These are phyloP conservation scores for Rhinogobio ventralis DNA, from an alignment of 2,797 vertebrate species.

Conservation along the genomic window DNA sequence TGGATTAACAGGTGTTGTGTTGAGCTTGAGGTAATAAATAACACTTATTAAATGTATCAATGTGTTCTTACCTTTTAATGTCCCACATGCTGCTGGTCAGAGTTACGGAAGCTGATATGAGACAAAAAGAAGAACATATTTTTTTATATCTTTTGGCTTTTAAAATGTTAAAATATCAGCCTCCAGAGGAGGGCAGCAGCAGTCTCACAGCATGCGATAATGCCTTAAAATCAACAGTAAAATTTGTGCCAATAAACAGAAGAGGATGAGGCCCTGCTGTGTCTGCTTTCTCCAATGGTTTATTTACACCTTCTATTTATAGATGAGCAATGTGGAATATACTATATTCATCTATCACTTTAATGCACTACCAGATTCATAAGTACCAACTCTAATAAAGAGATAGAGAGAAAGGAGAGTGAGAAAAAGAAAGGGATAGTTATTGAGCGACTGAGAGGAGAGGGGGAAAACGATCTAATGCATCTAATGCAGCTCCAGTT, in stretches of 20 bases:
- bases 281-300: slow-evolving; percentile 22
- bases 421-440: slow-evolving; percentile 43
- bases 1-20: background rate
- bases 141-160: background rate
- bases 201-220: slow-evolving; percentile 3
- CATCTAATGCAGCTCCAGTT: slow-evolving; percentile 47
- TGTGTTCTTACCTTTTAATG: slow-evolving; percentile 46
- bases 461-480: slow-evolving; percentile 48
- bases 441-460: slow-evolving; percentile 21
- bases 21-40: background rate
- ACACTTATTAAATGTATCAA: background rate
- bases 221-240: slow-evolving; percentile 14
- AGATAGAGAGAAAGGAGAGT: slow-evolving; percentile 28
- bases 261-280: background rate
- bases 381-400: slow-evolving; percentile 52
- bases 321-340: slow-evolving; percentile 37
- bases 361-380: slow-evolving; percentile 50
- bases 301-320: slow-evolving; percentile 47
- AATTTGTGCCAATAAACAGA: slow-evolving; percentile 36
- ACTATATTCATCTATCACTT: slow-evolving; percentile 50
- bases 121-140: slow-evolving; percentile 15
- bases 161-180: slow-evolving; percentile 35
- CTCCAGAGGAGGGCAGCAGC: slow-evolving; percentile 47
- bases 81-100: slow-evolving; percentile 36
- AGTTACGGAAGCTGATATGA: slow-evolving; percentile 47